Conservation (phyloP, 2,113 vertebrate genomes). For the Dasyurus viverrinus region DNA sequence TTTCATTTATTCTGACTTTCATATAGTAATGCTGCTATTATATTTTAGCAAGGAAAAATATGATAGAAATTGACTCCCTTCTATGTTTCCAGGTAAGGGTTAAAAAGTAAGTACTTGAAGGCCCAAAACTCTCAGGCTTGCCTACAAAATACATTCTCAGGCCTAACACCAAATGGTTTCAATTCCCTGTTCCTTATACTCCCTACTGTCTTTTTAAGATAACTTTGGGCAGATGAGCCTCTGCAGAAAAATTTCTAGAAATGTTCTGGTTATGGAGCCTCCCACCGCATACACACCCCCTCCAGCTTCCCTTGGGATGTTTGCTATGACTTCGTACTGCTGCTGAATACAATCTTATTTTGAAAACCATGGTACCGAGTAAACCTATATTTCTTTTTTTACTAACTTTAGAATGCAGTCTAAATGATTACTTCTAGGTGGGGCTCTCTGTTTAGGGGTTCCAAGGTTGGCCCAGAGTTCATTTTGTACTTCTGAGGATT, state of each 20-base stretch:
- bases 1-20: not conserved
- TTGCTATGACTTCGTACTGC: not conserved
- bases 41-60: not conserved
- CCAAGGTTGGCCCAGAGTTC: rapidly evolving
- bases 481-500: not conserved
- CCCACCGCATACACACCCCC: slow-evolving; percentile 27
- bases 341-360: slow-evolving; percentile 39
- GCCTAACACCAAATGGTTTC: slow-evolving; percentile 59
- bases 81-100: slow-evolving; percentile 16
- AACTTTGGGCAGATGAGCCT: not conserved
- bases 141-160: slow-evolving; percentile 24
- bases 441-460: not conserved
- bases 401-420: not conserved
- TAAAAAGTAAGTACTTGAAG: slow-evolving; percentile 45
- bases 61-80: not conserved
- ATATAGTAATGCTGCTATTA: not conserved
- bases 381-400: slow-evolving; percentile 17
- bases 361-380: not conserved
- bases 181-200: slow-evolving; percentile 22
- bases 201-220: slow-evolving; percentile 32
- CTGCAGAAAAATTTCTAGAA: not conserved
- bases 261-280: not conserved
- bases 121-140: slow-evolving; percentile 20
- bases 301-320: slow-evolving; percentile 31
- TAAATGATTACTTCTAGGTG: not conserved